Conservation (phyloP, 2,888 invertebrate species). For the Muschampia plurimacula region DNA sequence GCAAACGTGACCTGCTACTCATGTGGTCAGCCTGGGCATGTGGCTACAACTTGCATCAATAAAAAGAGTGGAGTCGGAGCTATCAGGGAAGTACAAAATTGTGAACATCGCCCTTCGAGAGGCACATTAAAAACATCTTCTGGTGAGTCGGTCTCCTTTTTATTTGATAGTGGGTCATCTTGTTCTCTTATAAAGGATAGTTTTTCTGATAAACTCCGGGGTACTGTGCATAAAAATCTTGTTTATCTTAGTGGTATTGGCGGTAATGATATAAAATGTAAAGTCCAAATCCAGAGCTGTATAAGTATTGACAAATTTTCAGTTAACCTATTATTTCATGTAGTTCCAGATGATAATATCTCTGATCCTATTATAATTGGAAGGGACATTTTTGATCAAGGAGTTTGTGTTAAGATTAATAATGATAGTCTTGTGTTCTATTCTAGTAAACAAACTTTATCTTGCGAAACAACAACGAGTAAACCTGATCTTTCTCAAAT, state of each 20-base stretch:
- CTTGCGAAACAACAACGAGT: not conserved
- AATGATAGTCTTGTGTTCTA: slow-evolving; percentile 27
- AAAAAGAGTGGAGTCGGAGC: too few species aligned
- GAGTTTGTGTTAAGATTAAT: slow-evolving; percentile 37
- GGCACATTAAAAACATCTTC: slow-evolving; percentile 39
- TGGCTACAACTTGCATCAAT: not conserved
- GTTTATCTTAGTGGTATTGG: slow-evolving; percentile 48
- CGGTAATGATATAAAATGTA: slow-evolving; percentile 41
- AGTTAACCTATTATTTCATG: slow-evolving; percentile 33
- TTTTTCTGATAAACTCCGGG: slow-evolving; percentile 31
- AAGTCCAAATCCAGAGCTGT: slow-evolving; percentile 17
- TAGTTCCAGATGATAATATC: slow-evolving; percentile 35
- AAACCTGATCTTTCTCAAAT: slow-evolving; percentile 34
- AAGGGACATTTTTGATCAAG: slow-evolving; percentile 40
- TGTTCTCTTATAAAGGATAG: slow-evolving; percentile 22
- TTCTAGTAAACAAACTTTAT: not conserved
- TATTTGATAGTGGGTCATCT: slow-evolving; percentile 47
- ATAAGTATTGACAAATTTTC: slow-evolving; percentile 18
- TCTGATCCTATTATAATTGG: slow-evolving; percentile 37
- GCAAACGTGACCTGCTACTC: not conserved
- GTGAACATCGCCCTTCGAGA: slow-evolving; percentile 36
- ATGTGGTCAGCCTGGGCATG: slow-evolving; percentile 18
- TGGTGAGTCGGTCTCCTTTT: slow-evolving; percentile 44
- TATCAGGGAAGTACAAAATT: slow-evolving; percentile 21
- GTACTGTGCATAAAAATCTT: slow-evolving; percentile 40